These are phyloP conservation scores for Nyleta sp. DNA, from an alignment of 2,888 invertebrate species.

Conservation along the genomic window DNA sequence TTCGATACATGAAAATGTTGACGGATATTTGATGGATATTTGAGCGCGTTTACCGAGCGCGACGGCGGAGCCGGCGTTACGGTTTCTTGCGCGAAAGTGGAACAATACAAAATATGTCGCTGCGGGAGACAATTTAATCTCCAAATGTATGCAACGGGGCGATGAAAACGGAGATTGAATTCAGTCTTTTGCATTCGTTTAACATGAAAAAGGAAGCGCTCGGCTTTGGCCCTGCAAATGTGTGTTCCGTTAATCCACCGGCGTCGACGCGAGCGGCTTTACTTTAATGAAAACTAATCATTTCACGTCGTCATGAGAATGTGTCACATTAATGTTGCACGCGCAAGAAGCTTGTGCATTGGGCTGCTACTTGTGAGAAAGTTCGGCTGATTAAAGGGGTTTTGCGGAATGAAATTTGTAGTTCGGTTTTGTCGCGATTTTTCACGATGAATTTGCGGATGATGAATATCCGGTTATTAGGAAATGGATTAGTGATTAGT, in stretches of 20 bases:
- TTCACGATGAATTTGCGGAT: too few species aligned
- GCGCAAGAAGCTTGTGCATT: too few species aligned
- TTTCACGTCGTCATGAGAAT: background rate
- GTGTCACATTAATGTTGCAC: slow-evolving; percentile 1
- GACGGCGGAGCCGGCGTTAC: background rate
- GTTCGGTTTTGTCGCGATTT: too few species aligned
- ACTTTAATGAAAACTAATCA: slow-evolving; percentile 16
- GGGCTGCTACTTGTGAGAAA: too few species aligned
- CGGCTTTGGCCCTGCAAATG: background rate
- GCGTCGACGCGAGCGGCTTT: background rate
- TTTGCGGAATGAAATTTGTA: too few species aligned
- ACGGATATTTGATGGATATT: slow-evolving; percentile 5
- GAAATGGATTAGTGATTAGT: too few species aligned
- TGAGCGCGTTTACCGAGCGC: background rate
- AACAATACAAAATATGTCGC: slow-evolving; percentile 34
- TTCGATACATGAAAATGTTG: background rate
- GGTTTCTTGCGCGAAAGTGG: slow-evolving; percentile 16
- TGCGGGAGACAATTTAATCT: slow-evolving; percentile 33
- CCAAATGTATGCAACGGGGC: slow-evolving; percentile 27
- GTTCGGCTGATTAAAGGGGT: too few species aligned
- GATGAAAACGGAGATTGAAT: slow-evolving; percentile 34
- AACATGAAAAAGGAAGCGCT: slow-evolving; percentile 11
- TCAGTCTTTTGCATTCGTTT: slow-evolving; percentile 27
- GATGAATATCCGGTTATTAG: too few species aligned
- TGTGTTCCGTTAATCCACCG: background rate